Conservation (phyloP, 2,113 vertebrate genomes). For the Galeopterus variegatus region DNA sequence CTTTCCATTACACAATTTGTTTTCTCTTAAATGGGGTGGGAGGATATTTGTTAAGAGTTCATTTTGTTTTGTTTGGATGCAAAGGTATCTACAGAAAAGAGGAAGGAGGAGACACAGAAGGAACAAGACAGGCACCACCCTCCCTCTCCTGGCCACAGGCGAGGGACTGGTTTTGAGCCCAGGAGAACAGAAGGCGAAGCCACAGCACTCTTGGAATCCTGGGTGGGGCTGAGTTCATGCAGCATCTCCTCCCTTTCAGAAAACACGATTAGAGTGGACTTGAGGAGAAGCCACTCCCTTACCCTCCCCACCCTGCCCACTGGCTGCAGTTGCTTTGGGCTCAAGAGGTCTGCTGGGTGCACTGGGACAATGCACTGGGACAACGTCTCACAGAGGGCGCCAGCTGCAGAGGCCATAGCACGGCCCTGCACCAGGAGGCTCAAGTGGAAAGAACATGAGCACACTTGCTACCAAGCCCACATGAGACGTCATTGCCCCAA, state of each 20-base stretch:
- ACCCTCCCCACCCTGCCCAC: background rate
- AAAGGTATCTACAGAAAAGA: background rate
- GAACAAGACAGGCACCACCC: background rate
- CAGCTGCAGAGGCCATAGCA: background rate
- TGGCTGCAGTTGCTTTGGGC: background rate
- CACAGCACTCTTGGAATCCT: background rate
- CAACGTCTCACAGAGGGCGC: background rate
- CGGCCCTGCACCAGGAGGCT: background rate
- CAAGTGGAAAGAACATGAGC: slow-evolving; percentile 57
- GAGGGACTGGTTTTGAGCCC: background rate
- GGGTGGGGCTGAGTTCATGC: background rate
- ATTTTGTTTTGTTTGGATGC: background rate
- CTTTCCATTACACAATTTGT: background rate
- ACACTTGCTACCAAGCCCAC: background rate
- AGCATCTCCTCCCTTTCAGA: background rate
- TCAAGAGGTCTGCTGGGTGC: background rate
- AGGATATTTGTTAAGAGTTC: background rate
- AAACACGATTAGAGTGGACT: background rate
- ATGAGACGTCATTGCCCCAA: background rate
- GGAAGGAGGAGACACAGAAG: background rate
- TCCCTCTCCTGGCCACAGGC: background rate
- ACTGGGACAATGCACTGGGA: background rate
- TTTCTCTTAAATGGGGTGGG: background rate
- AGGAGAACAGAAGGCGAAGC: background rate
- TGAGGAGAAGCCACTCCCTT: background rate